Evolutionary conservation across 1,140 invertebrate genomes (phyloP).

Genomic region (Phymastichus coffea): DNA sequence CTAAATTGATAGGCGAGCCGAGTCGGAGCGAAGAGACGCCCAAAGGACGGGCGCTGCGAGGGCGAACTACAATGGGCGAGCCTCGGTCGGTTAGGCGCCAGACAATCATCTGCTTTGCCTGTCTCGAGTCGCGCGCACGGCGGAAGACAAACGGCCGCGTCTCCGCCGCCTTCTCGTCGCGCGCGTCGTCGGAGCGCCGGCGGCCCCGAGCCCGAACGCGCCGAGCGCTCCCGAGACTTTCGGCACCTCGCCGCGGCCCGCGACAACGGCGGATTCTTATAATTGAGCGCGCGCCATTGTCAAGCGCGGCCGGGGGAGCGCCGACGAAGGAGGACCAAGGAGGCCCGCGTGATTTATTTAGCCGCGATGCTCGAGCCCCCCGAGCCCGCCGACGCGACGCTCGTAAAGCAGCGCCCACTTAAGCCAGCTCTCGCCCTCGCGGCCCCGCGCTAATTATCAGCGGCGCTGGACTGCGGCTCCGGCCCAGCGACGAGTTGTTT

Average conservation of each 20-base stretch:
- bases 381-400: too few relatives aligned
- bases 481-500: too few relatives aligned
- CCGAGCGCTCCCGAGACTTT: not conserved
- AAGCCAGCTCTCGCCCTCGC: too few relatives aligned
- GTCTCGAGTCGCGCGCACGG: constrained; percentile 42
- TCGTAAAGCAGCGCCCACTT: too few relatives aligned
- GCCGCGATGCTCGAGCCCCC: too few relatives aligned
- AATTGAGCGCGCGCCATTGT: not conserved
- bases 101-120: constrained; percentile 50
- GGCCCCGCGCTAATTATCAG: too few relatives aligned
- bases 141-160: constrained; percentile 48
- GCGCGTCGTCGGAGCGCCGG: not conserved
- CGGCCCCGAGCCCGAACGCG: not conserved
- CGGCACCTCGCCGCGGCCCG: not conserved
- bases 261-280: too few relatives aligned
- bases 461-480: too few relatives aligned
- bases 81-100: constrained; percentile 47
- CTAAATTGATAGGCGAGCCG: constrained; percentile 39
- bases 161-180: constrained; percentile 36
- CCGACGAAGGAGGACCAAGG: not conserved
- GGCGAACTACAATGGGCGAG: constrained; percentile 43
- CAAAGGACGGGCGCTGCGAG: constrained; percentile 32
- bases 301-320: not conserved
- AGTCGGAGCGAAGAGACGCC: constrained; percentile 20
- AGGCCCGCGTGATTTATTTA: too few relatives aligned